phyloP scores from a whole-genome alignment of 2,888 invertebrate genomes.

The Mamestra brassicae region DNA sequence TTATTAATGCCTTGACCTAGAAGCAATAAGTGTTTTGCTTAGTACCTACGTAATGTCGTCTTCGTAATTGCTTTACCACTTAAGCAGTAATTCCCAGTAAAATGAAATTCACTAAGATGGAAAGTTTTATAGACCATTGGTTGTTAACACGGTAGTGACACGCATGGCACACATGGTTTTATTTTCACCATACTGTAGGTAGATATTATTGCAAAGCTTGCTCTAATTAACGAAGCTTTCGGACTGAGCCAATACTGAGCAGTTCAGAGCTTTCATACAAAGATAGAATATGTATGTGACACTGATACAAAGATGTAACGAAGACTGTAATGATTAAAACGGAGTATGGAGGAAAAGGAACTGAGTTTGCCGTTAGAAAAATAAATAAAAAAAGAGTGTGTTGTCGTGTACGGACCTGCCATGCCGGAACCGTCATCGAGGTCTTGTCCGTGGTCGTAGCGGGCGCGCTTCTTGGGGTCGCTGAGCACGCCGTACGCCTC shows the following conservation, averaged over 20 bases:
- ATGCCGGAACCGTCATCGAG: conserved; percentile 92
- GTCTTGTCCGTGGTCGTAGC: conserved; percentile 98
- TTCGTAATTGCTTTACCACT: too few species aligned
- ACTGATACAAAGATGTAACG: too few species aligned
- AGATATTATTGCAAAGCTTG: background rate
- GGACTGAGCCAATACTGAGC: background rate
- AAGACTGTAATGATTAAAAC: too few species aligned
- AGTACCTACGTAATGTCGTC: too few species aligned
- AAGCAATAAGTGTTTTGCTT: too few species aligned
- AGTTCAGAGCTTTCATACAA: background rate
- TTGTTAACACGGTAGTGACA: background rate
- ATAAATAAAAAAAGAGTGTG: background rate
- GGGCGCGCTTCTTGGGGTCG: conserved; percentile 96
- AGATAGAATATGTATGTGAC: background rate
- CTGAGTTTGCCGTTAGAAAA: too few species aligned
- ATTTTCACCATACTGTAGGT: background rate
- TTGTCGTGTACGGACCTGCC: conserved; percentile 78
- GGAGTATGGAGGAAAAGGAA: too few species aligned
- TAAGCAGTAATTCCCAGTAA: too few species aligned
- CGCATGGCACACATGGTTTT: background rate
- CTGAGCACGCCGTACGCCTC: conserved; percentile 98
- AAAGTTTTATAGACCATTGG: background rate
- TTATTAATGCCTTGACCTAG: too few species aligned
- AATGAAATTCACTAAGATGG: background rate
- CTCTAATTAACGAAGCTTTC: background rate